Conservation (phyloP, 2,113 vertebrate species). For the Erythrolamprus reginae region DNA sequence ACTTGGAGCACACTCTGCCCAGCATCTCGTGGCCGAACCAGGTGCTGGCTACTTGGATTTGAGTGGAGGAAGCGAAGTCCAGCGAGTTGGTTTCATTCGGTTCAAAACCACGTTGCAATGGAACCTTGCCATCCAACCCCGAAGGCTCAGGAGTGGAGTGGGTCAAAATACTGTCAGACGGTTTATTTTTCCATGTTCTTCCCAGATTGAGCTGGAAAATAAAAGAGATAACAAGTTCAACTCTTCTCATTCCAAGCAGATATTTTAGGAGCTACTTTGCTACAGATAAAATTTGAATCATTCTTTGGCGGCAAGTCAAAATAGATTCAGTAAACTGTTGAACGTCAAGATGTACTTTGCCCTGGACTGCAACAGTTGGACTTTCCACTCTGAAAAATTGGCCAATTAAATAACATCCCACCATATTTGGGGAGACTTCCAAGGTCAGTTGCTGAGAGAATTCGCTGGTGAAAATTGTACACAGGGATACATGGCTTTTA, state of each 20-base stretch:
- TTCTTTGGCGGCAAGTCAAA: not conserved
- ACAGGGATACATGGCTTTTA: not conserved
- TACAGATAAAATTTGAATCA: accelerated
- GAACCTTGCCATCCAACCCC: not conserved
- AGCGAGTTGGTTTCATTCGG: too few species aligned
- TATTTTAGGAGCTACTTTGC: accelerated
- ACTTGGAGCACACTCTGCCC: accelerated
- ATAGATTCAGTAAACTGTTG: not conserved
- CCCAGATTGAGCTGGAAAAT: conserved; percentile 65
- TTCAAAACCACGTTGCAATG: not conserved
- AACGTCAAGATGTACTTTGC: not conserved
- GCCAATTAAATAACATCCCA: not conserved
- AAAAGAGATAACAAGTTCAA: not conserved
- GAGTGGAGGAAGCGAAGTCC: not conserved
- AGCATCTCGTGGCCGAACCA: accelerated
- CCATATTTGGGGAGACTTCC: not conserved
- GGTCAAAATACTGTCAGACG: conserved; percentile 10
- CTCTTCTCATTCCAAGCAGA: not conserved
- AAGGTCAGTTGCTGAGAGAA: not conserved
- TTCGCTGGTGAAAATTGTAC: not conserved
- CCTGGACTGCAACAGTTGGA: not conserved
- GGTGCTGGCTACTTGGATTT: not conserved
- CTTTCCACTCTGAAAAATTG: not conserved
- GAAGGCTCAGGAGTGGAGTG: not conserved
- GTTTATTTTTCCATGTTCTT: conserved; percentile 62